Percentiles rank a stretch among this genome's conserved stretches.
phyloP scores from a whole-genome alignment of 1,140 invertebrate species.

The Protaetia brevitarsis region DNA sequence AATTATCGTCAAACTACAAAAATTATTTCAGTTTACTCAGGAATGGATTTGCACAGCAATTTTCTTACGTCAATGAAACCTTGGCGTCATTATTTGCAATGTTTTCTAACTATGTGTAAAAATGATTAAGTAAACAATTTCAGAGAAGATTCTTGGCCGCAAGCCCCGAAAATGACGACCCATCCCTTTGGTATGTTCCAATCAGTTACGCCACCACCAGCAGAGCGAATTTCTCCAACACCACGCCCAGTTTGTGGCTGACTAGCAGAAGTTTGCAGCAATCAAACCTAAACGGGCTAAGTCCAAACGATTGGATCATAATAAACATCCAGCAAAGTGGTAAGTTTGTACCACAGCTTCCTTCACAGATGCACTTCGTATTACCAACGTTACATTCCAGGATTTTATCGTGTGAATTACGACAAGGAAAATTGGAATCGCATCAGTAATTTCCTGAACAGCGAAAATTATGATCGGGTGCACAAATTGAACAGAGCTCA shows the following conservation, averaged over 20 bases:
- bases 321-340: conserved; percentile 21
- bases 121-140: neutral
- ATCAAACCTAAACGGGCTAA: conserved; percentile 46
- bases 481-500: conserved; percentile 71
- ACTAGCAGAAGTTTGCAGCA: conserved; percentile 49
- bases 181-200: conserved; percentile 54
- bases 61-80: too few relatives aligned
- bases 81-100: too few relatives aligned
- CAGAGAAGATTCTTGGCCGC: neutral
- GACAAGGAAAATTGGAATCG: conserved; percentile 57
- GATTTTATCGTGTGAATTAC: conserved; percentile 64
- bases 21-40: too few relatives aligned
- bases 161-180: conserved; percentile 1
- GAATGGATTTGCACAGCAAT: too few relatives aligned
- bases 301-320: neutral
- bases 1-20: too few relatives aligned
- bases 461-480: conserved; percentile 53
- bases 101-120: too few relatives aligned
- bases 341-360: neutral
- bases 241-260: conserved; percentile 43
- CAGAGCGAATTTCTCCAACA: conserved; percentile 51
- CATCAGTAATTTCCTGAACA: conserved; percentile 50
- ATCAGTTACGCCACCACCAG: conserved; percentile 52
- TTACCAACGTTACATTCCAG: conserved; percentile 41
- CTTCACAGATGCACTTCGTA: neutral